phyloP scores from a whole-genome alignment of 1,140 invertebrate species.

The Ceratitis capitata region DNA sequence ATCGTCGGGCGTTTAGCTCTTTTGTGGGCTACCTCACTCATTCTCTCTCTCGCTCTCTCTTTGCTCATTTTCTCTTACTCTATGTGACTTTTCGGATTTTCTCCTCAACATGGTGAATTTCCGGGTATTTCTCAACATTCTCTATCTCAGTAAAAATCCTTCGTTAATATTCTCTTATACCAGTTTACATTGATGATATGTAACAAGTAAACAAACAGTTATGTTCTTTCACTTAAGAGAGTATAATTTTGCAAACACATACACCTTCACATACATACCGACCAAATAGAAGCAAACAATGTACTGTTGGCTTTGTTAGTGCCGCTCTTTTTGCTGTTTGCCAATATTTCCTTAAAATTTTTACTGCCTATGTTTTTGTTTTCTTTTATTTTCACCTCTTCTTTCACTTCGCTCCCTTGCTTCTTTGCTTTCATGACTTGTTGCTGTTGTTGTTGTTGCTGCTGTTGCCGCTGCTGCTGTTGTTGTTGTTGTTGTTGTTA shows the following conservation, averaged over 20 bases:
- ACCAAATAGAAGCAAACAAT: neutral
- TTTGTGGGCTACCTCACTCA: neutral
- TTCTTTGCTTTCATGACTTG: too few species aligned
- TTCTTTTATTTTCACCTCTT: too few species aligned
- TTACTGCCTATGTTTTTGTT: too few species aligned
- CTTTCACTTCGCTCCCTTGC: too few species aligned
- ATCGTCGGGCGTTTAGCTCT: neutral
- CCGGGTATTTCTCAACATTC: too few species aligned
- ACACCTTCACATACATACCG: neutral
- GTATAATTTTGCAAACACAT: neutral
- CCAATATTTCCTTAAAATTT: neutral
- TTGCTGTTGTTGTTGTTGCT: neutral
- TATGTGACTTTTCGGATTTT: too few species aligned
- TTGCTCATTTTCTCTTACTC: neutral
- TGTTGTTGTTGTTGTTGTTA: neutral
- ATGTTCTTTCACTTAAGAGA: neutral
- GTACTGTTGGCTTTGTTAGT: neutral
- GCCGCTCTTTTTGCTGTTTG: neutral
- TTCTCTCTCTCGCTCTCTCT: neutral
- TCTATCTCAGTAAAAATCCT: too few species aligned
- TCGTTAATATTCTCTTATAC: too few species aligned
- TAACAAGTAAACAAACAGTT: neutral
- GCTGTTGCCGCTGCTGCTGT: neutral
- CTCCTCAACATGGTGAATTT: too few species aligned
- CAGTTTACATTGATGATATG: neutral